Conservation (phyloP, 2,113 vertebrate species). For the Oostethus manadensis region DNA sequence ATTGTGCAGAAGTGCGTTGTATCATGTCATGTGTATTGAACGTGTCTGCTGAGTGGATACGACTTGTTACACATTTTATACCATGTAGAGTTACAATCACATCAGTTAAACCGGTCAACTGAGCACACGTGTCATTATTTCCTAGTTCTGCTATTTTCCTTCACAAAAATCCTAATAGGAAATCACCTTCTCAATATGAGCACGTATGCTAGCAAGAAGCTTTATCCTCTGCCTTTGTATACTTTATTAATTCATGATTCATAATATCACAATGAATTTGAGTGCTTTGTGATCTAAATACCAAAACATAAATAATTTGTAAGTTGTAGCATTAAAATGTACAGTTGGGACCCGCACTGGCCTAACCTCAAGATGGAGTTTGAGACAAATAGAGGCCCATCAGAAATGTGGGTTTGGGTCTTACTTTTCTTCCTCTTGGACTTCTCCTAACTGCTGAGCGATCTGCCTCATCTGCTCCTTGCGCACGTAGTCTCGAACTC, state of each 20-base stretch:
- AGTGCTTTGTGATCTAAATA: no score
- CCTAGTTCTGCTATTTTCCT: no score
- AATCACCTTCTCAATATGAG: background rate
- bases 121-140: no score
- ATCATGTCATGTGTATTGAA: no score
- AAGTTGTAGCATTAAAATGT: no score
- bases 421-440: slow-evolving; percentile 64
- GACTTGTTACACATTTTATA: no score
- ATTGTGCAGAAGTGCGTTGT: no score
- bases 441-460: slow-evolving; percentile 62
- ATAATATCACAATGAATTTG: background rate
- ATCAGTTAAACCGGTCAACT: no score
- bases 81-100: no score
- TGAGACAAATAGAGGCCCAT: background rate
- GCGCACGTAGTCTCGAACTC: slow-evolving; percentile 73
- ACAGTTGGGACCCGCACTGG: slow-evolving; percentile 1
- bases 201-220: background rate
- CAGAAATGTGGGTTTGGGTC: slow-evolving; percentile 31
- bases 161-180: no score
- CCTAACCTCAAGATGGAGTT: slow-evolving; percentile 10
- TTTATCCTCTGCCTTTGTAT: background rate
- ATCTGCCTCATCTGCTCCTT: slow-evolving; percentile 78
- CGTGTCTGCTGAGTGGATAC: no score
- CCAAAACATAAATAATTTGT: no score
- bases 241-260: background rate